Percentiles rank a stretch among this genome's conserved stretches.
phyloP scores from a whole-genome alignment of 2,888 invertebrate genomes.

The Dromius quadrimaculatus region DNA sequence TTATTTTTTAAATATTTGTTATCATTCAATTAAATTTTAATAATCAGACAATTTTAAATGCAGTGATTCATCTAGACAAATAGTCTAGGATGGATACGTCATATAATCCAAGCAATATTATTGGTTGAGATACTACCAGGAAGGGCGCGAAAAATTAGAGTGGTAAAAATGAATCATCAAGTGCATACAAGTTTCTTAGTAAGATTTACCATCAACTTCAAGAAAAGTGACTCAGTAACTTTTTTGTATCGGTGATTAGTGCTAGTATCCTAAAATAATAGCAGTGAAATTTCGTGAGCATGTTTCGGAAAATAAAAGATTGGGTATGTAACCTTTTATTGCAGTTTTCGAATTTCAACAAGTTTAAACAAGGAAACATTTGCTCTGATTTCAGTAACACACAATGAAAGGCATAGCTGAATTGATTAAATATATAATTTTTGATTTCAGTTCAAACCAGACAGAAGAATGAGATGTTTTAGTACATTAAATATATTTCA shows the following conservation, averaged over 20 bases:
- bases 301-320: constrained; percentile 43
- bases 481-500: constrained; percentile 40
- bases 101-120: constrained; percentile 6
- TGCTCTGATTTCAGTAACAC: not conserved
- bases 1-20: constrained; percentile 22
- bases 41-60: constrained; percentile 17
- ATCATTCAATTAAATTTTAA: not conserved
- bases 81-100: constrained; percentile 43
- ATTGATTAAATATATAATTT: constrained; percentile 18
- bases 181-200: constrained; percentile 38
- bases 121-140: constrained; percentile 12
- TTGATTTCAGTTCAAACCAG: constrained; percentile 41
- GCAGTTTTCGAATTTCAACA: constrained; percentile 12
- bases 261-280: constrained; percentile 25
- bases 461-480: constrained; percentile 23
- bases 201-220: constrained; percentile 29
- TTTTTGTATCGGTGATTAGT: constrained; percentile 31
- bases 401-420: no score
- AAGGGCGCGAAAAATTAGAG: constrained; percentile 41
- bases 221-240: constrained; percentile 44
- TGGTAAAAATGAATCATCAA: constrained; percentile 44
- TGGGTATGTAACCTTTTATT: constrained; percentile 40
- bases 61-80: constrained; percentile 44
- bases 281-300: constrained; percentile 31
- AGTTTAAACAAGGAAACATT: not conserved